Base-by-base conservation (phyloP, 1,140 invertebrate species). In the Rhyacophila brunnea region DNA sequence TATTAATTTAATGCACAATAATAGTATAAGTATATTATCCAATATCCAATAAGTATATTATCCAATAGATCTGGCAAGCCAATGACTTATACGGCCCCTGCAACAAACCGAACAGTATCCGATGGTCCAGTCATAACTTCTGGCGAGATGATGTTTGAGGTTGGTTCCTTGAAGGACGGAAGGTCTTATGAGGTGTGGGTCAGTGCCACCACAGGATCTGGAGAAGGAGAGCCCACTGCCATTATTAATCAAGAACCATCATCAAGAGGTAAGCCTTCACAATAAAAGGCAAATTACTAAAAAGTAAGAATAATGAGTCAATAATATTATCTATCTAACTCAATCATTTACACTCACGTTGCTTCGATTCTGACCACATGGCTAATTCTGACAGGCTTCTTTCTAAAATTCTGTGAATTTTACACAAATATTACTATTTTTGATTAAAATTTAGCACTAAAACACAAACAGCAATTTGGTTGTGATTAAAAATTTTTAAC, bases 131-230 rank as follows among this genome's bases (percentile, higher is more conserved):
- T 11, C 43, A 6, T 15, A 11, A 10, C 43, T 5, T 15, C 13
- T 6, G 74, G 73, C 1, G 77, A 75, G n/a, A 71, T 69, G 3
- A 70, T 70, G 6, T 72, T 75, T 44, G 71, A 71, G 51, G 58
- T 79, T 17, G 63, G 72, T 6, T 72, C 74, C 0, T 62, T 77
- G 19, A 70, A 72, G 7, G 75, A 77, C 60, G 71, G 71, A 52
- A 83, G 88, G 67, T 80, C 84, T 10, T 93, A 93, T 70, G 90
- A 93, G 69, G 90, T 92, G 67, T 93, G 91, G 90, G 87, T 93
- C 7, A 87, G 89, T 1, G 91, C 91, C 1, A 88, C 88, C n/a
- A 93, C 91, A 1, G 81, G 81, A 0, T 81, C 87, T 1, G 92
- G 91, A 0, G 91, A 93, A 75, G 91, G 90, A 2, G 74, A 79